Percentiles rank a stretch among this genome's conserved stretches.
Conservation (phyloP, 53 echinoderm and acorn worm genomes). For the Holothuria leucospilota region DNA sequence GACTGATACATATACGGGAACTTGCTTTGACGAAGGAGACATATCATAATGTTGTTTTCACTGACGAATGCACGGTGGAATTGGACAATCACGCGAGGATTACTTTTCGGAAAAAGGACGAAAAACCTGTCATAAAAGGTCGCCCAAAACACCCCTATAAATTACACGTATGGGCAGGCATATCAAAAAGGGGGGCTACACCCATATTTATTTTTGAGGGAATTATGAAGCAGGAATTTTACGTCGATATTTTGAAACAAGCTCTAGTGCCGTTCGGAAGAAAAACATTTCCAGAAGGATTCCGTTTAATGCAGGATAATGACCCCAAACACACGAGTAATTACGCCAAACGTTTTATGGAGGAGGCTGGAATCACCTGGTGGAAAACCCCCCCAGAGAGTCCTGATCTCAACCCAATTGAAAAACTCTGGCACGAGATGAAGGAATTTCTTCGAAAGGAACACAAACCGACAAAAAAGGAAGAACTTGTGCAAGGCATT, state of each 20-base stretch:
- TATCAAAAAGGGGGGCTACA: background rate
- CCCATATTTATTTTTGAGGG: no score
- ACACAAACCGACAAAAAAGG: conserved; percentile 48
- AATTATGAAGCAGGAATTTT: no score
- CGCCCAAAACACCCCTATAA: no score
- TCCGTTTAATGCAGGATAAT: conserved; percentile 65
- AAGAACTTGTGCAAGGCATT: conserved; percentile 67
- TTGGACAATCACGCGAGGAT: background rate
- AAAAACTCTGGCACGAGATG: conserved; percentile 62
- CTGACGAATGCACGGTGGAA: background rate
- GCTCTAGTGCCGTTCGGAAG: no score
- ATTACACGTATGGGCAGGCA: no score
- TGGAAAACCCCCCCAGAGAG: conserved; percentile 67
- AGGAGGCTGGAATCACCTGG: conserved; percentile 45
- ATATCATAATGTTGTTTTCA: background rate
- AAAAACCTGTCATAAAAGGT: no score
- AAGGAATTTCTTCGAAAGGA: background rate
- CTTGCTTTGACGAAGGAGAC: background rate
- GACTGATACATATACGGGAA: background rate
- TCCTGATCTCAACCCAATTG: conserved; percentile 69
- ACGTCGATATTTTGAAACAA: no score
- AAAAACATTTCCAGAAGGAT: conserved; percentile 35
- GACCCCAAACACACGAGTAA: conserved; percentile 61
- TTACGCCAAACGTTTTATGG: conserved; percentile 8
- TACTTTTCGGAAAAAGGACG: no score